These are phyloP conservation scores for Laticauda colubrina DNA, from an alignment of 2,113 vertebrate species.

Conservation along the genomic window DNA sequence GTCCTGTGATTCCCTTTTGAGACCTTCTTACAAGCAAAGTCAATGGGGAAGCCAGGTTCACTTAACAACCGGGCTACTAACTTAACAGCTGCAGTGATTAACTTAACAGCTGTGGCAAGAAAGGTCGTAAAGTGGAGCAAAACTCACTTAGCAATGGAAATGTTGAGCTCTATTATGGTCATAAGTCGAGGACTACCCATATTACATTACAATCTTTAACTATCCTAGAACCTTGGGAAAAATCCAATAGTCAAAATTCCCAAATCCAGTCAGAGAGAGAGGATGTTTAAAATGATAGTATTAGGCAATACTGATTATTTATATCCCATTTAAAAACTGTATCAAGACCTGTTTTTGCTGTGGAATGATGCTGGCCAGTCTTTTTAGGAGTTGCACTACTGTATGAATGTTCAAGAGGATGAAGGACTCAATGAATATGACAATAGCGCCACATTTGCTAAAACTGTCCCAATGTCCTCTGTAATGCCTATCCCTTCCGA, in stretches of 20 bases:
- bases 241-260: not conserved
- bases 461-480: not conserved
- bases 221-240: not conserved
- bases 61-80: too few relatives aligned
- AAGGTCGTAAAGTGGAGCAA: too few relatives aligned
- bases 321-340: not conserved
- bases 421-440: not conserved
- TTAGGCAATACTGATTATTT: not conserved
- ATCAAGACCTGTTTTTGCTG: not conserved
- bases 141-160: too few relatives aligned
- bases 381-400: not conserved
- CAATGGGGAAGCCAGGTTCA: too few relatives aligned
- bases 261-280: not conserved
- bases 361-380: not conserved
- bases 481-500: not conserved
- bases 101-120: too few relatives aligned
- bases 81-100: too few relatives aligned
- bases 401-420: not conserved
- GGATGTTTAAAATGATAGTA: not conserved
- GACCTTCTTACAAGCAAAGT: too few relatives aligned
- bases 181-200: not conserved
- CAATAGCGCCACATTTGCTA: not conserved
- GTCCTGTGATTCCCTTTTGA: too few relatives aligned
- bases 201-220: not conserved
- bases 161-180: too few relatives aligned